phyloP scores from a whole-genome alignment of 2,113 vertebrate species.

The Pygoscelis adeliae region DNA sequence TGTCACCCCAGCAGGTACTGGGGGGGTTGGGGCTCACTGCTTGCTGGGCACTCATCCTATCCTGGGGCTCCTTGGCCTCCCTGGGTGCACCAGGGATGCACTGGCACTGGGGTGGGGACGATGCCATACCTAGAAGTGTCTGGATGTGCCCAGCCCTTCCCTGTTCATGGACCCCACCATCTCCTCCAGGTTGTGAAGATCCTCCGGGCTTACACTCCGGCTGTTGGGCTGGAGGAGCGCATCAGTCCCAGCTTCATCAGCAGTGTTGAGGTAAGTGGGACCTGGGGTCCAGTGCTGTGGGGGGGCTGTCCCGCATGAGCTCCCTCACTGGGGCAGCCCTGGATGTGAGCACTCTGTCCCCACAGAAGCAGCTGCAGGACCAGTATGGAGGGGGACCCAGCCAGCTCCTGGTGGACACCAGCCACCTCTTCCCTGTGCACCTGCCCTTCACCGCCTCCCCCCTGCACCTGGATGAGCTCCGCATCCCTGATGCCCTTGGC shows the following conservation, averaged over 20 bases:
- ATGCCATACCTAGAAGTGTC: rapidly evolving
- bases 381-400: neutral
- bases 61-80: neutral
- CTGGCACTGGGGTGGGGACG: neutral
- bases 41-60: neutral
- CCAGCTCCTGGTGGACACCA: slow-evolving; percentile 76
- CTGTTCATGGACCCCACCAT: rapidly evolving
- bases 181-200: slow-evolving; percentile 78
- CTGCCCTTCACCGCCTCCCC: slow-evolving; percentile 59
- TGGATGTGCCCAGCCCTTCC: neutral
- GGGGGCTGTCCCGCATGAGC: rapidly evolving
- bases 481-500: slow-evolving; percentile 72
- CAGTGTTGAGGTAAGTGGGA: slow-evolving; percentile 66
- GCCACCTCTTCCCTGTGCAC: slow-evolving; percentile 75
- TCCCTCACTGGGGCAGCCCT: rapidly evolving
- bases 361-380: neutral
- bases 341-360: rapidly evolving
- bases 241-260: slow-evolving; percentile 77
- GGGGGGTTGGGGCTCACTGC: neutral
- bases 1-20: slow-evolving; percentile 61
- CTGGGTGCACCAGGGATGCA: neutral
- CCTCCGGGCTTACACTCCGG: slow-evolving; percentile 69
- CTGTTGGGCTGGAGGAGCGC: slow-evolving; percentile 74
- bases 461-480: slow-evolving; percentile 58
- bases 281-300: rapidly evolving